Base-by-base conservation (phyloP, 37 sponge, comb jelly and placozoan genomes). In the Aphrocallistes beatrix region DNA sequence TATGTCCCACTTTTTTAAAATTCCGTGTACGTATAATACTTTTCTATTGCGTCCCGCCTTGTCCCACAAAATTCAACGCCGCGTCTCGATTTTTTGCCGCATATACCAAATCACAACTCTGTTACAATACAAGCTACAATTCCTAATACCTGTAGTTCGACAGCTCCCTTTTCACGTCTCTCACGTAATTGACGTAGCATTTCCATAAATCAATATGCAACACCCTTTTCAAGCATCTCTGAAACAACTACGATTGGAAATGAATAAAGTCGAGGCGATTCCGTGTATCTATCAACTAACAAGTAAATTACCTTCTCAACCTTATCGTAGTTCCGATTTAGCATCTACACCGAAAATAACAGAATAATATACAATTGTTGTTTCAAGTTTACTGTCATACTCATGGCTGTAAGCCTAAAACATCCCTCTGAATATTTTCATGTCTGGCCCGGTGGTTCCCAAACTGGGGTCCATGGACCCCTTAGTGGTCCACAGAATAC, bases 141-240 rank as follows among this genome's bases (percentile, higher is more conserved):
- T 10, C 37, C 38, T 0, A 17, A 23, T 48, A 95, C 99, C 96
- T 92, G 88, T 87, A 98, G 1, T 86, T 89, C 17, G 91, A 91
- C 36, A 93, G 87, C 0, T 60, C 37, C 1, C 83, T 40, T 82
- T 98, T 98, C 10, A 96, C 95, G 48, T 98, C 94, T 37, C 87
- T 88, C 37, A 98, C 94, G 48, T 98, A 98, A 1, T 88, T 84
- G n/a, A 98, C 87, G 87, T 98, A 98, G 81, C 90, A 90, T 69
- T 89, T 92, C 96, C 99, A 98, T 38, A 98, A 89, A 69, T 98
- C 99, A 82, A 95, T 82, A 81, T 87, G 85, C 39, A 98, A 88
- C n/a, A 98, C 91, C 8, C 87, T 88, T 87, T 95, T 84, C 84
- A 98, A 88, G 84, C 93, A 95, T 13, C 92, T 86, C 60, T 93